Percentiles rank a stretch among this genome's conserved stretches.
Evolutionary conservation across 2,888 invertebrate genomes (phyloP).

Genomic region (Clusia tigrina): DNA sequence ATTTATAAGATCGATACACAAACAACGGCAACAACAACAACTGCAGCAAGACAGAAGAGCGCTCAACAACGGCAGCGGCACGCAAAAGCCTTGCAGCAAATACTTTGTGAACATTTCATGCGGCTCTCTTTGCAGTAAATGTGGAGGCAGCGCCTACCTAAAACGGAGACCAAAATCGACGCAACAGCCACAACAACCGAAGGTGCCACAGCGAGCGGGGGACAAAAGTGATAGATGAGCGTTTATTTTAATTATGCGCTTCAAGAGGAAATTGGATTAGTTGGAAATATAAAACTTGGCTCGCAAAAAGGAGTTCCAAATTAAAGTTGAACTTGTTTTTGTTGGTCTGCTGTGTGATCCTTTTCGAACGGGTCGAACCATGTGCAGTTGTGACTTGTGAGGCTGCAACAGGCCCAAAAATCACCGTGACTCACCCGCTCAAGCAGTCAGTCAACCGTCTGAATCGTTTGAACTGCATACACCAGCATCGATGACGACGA

Average conservation of each 20-base stretch:
- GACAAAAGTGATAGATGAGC: conserved; percentile 30
- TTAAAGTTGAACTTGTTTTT: background rate
- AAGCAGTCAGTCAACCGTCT: too few species aligned
- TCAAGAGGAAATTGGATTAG: conserved; percentile 31
- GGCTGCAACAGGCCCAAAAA: background rate
- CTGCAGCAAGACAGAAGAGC: background rate
- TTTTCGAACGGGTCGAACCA: background rate
- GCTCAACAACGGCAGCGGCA: background rate
- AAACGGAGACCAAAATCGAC: background rate
- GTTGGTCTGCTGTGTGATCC: background rate
- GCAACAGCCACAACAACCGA: background rate
- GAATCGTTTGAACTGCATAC: too few species aligned
- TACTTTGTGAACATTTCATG: background rate
- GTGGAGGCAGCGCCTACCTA: background rate
- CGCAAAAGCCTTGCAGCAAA: conserved; percentile 4
- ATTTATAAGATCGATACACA: background rate
- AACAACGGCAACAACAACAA: conserved; percentile 7
- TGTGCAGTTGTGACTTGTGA: background rate
- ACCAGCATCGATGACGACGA: too few species aligned
- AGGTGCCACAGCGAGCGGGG: too few species aligned
- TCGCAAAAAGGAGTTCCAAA: background rate
- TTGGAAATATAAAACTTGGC: conserved; percentile 12
- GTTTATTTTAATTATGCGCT: conserved; percentile 38
- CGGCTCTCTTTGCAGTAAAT: background rate
- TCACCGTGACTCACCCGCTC: conserved; percentile 21